Base-by-base conservation (phyloP, 2,113 vertebrate genomes). In the Planiliza haematocheilus region DNA sequence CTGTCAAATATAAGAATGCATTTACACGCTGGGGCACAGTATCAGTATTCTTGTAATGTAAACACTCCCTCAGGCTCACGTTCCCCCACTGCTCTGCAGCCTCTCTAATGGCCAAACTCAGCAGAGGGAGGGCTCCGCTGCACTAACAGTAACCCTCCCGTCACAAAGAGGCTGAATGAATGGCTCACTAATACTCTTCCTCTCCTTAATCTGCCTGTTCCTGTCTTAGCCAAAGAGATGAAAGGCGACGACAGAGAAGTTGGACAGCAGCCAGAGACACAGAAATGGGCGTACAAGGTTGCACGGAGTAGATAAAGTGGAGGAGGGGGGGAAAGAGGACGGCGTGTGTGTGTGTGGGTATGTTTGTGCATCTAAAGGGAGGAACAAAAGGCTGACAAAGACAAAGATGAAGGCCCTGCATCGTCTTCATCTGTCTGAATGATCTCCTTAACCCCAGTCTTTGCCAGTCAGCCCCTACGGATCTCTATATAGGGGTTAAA, bases 401-500 rank as follows among this genome's bases (percentile, higher is more conserved):
- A 62, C 17, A 64, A 46, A 50, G 48, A 18, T 64, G 56, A 63
- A 75, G 74, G 56, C 68, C 46, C 62, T 85, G 72, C 80, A 79
- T 84, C 79, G 77, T 84, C 74, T 85, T 88, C 79, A 85, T 83
- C 77, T 83, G 77, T 75, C 60, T 75, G 71, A 77, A 84, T 81
- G 72, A 89, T 83, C 82, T 90, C 56, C 65, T 65, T 88, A 89
- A 90, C 78, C 78, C 57, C 4, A 20, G 77, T 68, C 70, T 86
- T 85, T 75, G 56, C 49, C 57, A 59, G 30, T 74, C 70, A 79
- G 67, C 59, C 80, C 48, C 57, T 64, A 61, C 49, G 66, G 73
- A 82, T 83, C 85, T 82, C 63, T 77, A 79, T 73, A 57, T 41
- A 52, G 74, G 74, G 73, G 86, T 84, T 91, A 89, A 86, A 90